Evolutionary conservation across 2,797 vertebrate species (phyloP).

Genomic region (Tenualosa thibaudeaui): DNA sequence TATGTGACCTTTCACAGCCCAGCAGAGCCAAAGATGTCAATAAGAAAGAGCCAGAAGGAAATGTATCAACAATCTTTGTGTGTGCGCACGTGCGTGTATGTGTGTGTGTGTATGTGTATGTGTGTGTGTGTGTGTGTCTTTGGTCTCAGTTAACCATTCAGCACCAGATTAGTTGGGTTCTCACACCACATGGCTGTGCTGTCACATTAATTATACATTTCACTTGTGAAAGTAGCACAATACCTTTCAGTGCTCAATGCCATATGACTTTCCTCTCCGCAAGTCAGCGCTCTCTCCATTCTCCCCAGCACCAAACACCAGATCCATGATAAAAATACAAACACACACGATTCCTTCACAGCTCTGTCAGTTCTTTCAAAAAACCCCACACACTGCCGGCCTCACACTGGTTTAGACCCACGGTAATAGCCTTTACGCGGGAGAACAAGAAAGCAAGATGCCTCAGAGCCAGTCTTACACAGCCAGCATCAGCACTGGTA

Average conservation of each 20-base stretch:
- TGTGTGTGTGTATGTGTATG: neutral
- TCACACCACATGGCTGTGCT: neutral
- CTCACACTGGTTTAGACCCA: neutral
- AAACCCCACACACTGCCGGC: neutral
- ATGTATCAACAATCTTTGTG: slow-evolving; percentile 37
- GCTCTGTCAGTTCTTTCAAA: neutral
- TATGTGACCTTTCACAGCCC: slow-evolving; percentile 68
- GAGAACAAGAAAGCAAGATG: neutral
- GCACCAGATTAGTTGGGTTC: neutral
- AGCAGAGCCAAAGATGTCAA: slow-evolving; percentile 52
- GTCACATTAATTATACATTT: slow-evolving; percentile 13
- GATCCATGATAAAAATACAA: neutral
- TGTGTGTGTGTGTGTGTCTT: neutral
- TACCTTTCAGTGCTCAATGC: neutral
- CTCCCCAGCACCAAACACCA: neutral
- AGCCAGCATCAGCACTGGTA: neutral
- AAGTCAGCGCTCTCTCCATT: neutral
- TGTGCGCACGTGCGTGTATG: neutral
- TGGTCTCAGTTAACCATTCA: neutral
- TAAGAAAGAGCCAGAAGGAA: slow-evolving; percentile 48
- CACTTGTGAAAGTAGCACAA: neutral
- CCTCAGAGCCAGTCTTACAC: neutral
- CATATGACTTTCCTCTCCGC: neutral
- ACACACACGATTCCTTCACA: neutral
- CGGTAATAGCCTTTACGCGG: neutral